Evolutionary conservation across 2,888 invertebrate species (phyloP), one percentile per base, ranked within the genome.

Genomic region (Drosophila putrida): DNA sequence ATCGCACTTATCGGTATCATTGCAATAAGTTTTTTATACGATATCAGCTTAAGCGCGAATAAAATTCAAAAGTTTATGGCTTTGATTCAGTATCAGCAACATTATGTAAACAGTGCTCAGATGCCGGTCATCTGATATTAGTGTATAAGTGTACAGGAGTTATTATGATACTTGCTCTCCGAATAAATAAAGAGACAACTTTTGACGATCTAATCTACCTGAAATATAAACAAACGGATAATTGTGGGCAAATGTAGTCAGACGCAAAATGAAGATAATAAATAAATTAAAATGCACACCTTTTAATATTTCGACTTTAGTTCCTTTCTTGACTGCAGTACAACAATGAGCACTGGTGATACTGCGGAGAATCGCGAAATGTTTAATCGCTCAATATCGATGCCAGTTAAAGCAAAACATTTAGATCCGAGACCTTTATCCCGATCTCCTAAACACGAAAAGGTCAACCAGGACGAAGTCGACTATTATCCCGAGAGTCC

Each of bases 391-490:
- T 92, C 91, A 4, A 83, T 84, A 47, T 92, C 92, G 60, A 86
- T 92, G 90, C 92, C 92, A 9, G 90, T 89, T n/a, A 92, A 92
- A 61, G 91, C 92, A 25, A 89, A 82, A 57, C 89, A 88, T 4
- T 41, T 82, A 11, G 88, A 89, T 63, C 71, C 78, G 11, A 82
- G 82, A 41, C 78, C 82, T 3, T 68, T 92, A 49, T 82, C 90
- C 50, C 87, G 92, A 43, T 92, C 92, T 0, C 86, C 90, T n/a
- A 92, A 92, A 74, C 91, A 90, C 72, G 92, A 92, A 74, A 85
- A 81, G 28, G 78, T 92, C 11, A 77, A 82, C 33, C 82, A 69
- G 6, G 58, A 38, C 11, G 66, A 75, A 5, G 54, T 35, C 27
- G 91, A 90, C 27, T 91, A 90, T 33, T 91, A 91, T 75, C 90